Base-by-base conservation (phyloP, 2,888 invertebrate species). In the Lasioglossum calceatum region DNA sequence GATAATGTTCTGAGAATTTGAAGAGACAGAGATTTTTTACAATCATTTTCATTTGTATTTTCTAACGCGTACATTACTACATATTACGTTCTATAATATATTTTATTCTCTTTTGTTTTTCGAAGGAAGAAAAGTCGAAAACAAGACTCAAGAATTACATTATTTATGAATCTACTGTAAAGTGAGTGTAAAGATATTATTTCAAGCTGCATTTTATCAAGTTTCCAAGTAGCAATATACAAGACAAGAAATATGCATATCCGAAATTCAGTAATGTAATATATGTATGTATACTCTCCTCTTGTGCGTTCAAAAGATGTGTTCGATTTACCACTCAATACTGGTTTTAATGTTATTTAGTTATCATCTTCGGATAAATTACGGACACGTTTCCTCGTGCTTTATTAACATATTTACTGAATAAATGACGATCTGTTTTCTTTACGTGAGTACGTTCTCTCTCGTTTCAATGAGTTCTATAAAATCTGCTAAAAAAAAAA, bases 181-280 rank as follows among this genome's bases (percentile, higher is more conserved):
- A 88, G 58, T 67, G 84, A 83, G 44, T 85, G 80, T 77, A 86
- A 83, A 85, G 71, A 80, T 71, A 82, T 79, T 50, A 67, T 87
- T 84, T 84, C 81, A 67, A 50, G 71, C 67, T 83, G 79, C 76
- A 81, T 88, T 88, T 84, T 79, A 74, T 82, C 83, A 79, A 84
- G 74, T 84, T 88, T 87, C 86, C 71, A 88, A 90, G 82, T 90
- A 90, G 90, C 87, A 89, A 90, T 90, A 90, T 88, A 84, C 78
- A 82, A 77, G 70, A 79, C 64, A 39, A 80, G 76, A 88, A 70
- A 81, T 64, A 87, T 87, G 83, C 84, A 84, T 88, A 87, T 88
- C 80, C 19, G 72, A 84, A 77, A 87, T 84, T 80, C 75, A 80
- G 72, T 81, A 71, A 7, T 78, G 50, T 82, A 79, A 82, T 82